Percentiles rank a stretch among this genome's conserved stretches.
These are phyloP conservation scores for Heliothis peltigera DNA, from an alignment of 2,888 invertebrate species.

Conservation along the genomic window DNA sequence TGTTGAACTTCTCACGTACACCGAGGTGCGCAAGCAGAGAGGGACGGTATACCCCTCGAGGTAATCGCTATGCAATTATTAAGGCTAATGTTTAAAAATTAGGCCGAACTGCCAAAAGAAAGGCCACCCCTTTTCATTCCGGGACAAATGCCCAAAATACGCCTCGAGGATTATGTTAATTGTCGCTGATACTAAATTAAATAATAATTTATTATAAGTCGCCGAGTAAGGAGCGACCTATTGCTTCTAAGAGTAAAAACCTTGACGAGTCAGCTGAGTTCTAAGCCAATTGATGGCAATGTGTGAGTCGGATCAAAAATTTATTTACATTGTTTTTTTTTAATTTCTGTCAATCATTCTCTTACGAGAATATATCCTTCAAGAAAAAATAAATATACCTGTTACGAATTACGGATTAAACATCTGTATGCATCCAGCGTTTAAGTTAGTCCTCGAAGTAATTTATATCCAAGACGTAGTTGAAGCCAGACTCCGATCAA, in stretches of 20 bases:
- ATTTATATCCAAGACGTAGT: too few relatives aligned
- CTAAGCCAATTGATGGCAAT: not conserved
- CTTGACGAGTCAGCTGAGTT: not conserved
- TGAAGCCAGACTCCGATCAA: not conserved
- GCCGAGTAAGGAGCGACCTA: too few relatives aligned
- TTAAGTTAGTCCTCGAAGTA: too few relatives aligned
- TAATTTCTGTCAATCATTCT: not conserved
- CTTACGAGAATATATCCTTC: not conserved
- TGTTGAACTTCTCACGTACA: slow-evolving; percentile 38
- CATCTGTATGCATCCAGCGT: not conserved
- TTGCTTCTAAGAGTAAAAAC: too few relatives aligned
- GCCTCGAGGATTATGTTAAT: slow-evolving; percentile 15
- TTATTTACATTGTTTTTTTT: too few relatives aligned
- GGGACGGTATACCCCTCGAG: slow-evolving; percentile 20
- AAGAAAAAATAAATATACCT: not conserved
- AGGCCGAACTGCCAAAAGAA: slow-evolving; percentile 19
- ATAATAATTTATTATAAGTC: slow-evolving; percentile 16
- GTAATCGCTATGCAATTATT: slow-evolving; percentile 41
- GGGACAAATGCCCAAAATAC: slow-evolving; percentile 9
- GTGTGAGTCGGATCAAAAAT: not conserved
- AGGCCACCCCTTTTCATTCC: slow-evolving; percentile 11
- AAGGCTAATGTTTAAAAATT: slow-evolving; percentile 30
- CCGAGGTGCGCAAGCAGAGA: slow-evolving; percentile 28
- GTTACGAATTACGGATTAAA: not conserved
- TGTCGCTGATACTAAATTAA: slow-evolving; percentile 8